Percentiles rank a stretch among this genome's conserved stretches.
Evolutionary conservation across 2,113 vertebrate species (phyloP).

Genomic region (Corythoichthys haematopterus): DNA sequence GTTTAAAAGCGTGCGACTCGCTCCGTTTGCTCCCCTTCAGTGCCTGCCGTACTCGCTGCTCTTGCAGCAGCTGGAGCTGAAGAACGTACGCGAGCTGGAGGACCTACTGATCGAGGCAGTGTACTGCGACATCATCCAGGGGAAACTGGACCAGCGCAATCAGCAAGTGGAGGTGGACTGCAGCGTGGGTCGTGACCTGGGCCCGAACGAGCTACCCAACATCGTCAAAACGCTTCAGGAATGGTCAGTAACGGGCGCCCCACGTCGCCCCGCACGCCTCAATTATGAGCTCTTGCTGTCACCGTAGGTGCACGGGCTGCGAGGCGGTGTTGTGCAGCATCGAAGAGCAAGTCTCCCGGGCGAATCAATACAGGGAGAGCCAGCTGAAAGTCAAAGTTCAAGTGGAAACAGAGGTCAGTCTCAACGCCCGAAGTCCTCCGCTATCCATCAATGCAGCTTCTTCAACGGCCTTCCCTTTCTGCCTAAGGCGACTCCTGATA

Average conservation of each 20-base stretch:
- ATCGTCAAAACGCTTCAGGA: conserved; percentile 93
- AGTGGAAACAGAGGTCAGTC: conserved; percentile 91
- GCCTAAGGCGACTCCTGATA: conserved; percentile 30
- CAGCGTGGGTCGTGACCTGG: conserved; percentile 92
- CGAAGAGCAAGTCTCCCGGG: conserved; percentile 90
- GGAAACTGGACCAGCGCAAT: conserved; percentile 95
- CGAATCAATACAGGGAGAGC: conserved; percentile 92
- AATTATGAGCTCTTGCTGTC: background rate
- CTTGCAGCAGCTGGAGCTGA: conserved; percentile 94
- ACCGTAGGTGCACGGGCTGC: conserved; percentile 88
- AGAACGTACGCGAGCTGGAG: conserved; percentile 94
- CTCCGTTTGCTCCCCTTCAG: conserved; percentile 33
- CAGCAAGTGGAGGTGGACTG: conserved; percentile 96
- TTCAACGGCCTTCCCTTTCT: background rate
- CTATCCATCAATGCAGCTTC: conserved; percentile 20
- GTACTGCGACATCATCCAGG: conserved; percentile 99
- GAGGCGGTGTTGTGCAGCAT: conserved; percentile 91
- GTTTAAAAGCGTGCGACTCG: background rate
- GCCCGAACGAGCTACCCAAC: conserved; percentile 89
- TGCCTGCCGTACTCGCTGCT: conserved; percentile 95
- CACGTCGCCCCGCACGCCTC: conserved; percentile 7
- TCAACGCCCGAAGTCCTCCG: background rate
- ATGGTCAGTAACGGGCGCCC: conserved; percentile 75
- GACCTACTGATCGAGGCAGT: conserved; percentile 97
- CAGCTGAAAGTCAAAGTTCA: conserved; percentile 94